These are phyloP conservation scores for Calcarius lapponicus DNA, from an alignment of 2,797 vertebrate species.

Conservation along the genomic window DNA sequence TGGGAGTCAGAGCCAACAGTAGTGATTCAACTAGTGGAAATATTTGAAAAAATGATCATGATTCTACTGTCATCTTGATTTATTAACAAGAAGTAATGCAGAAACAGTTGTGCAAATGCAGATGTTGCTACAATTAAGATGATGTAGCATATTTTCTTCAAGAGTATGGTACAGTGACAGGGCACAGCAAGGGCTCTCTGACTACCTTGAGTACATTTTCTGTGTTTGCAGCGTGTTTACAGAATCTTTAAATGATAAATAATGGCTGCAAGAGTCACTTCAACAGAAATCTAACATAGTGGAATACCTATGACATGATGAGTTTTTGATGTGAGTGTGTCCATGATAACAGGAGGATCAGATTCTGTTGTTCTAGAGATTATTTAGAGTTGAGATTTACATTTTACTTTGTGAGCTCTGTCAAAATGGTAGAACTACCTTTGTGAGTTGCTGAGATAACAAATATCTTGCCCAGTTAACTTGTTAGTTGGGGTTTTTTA, in stretches of 20 bases:
- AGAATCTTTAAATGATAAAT: not conserved
- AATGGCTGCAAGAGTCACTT: not conserved
- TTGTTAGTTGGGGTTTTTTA: not conserved
- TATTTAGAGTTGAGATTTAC: not conserved
- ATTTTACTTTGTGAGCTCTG: not conserved
- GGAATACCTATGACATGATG: not conserved
- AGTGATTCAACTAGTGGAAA: not conserved
- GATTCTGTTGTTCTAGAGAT: not conserved
- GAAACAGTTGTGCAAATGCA: not conserved
- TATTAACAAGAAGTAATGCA: not conserved
- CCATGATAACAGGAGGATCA: accelerated
- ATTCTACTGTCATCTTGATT: not conserved
- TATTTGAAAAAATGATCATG: not conserved
- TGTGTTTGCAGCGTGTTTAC: not conserved
- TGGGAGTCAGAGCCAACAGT: not conserved
- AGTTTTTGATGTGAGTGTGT: not conserved
- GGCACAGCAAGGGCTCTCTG: not conserved
- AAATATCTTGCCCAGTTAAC: not conserved
- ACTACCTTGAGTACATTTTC: not conserved
- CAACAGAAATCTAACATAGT: not conserved
- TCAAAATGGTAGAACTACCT: not conserved
- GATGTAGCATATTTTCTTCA: not conserved
- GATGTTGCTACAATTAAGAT: not conserved
- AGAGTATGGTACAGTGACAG: not conserved
- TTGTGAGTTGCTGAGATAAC: not conserved